phyloP scores from a whole-genome alignment of 2,113 vertebrate genomes.

The Ceuthmochares aereus region DNA sequence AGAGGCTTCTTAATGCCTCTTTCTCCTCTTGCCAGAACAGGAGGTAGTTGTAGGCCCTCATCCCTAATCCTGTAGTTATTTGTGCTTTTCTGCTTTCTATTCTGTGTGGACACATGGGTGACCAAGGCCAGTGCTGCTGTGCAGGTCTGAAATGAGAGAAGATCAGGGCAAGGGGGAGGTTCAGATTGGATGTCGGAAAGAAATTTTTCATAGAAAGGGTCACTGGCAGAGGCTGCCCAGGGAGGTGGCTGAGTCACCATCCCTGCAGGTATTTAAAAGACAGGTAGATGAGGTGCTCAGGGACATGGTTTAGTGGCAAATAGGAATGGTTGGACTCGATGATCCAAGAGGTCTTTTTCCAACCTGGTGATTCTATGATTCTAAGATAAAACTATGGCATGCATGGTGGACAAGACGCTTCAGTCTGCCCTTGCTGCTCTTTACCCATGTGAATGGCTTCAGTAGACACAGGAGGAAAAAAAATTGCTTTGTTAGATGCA shows the following conservation, averaged over 20 bases:
- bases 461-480: not conserved
- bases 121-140: accelerated
- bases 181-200: too few species aligned
- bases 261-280: too few species aligned
- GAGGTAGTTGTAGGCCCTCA: accelerated
- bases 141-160: not conserved
- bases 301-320: too few species aligned
- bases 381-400: not conserved
- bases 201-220: too few species aligned
- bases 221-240: too few species aligned
- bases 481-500: too few species aligned
- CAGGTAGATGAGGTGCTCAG: too few species aligned
- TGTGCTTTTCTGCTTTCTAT: not conserved
- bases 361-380: too few species aligned
- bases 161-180: too few species aligned
- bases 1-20: not conserved
- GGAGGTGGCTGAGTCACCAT: too few species aligned
- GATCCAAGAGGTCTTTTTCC: too few species aligned
- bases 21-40: not conserved
- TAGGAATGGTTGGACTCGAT: too few species aligned
- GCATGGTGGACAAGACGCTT: not conserved
- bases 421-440: not conserved
- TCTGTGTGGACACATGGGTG: accelerated
- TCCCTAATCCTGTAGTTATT: not conserved
- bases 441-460: not conserved